These are phyloP conservation scores for Orius insidiosus DNA, from an alignment of 1,140 invertebrate species.

Conservation along the genomic window DNA sequence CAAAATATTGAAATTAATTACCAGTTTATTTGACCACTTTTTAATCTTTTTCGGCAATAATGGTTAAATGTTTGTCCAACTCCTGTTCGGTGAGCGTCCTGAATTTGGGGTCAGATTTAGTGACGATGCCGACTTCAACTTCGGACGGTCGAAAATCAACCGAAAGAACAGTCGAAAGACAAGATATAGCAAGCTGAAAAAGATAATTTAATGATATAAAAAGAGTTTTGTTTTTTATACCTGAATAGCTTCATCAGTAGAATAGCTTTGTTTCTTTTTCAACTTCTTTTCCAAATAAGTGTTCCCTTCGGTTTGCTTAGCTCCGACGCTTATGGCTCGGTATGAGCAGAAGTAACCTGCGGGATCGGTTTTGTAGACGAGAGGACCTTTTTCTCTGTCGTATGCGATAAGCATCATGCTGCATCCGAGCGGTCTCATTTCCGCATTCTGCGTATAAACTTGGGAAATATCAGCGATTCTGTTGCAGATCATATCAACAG, in stretches of 20 bases:
- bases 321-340: constrained; percentile 82
- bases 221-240: too few relatives aligned
- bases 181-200: constrained; percentile 79
- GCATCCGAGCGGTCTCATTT: constrained; percentile 96
- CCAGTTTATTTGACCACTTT: too few relatives aligned
- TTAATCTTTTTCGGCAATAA: too few relatives aligned
- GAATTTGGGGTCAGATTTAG: constrained; percentile 66
- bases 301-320: constrained; percentile 91
- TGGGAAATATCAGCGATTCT: constrained; percentile 95
- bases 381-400: constrained; percentile 76
- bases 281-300: constrained; percentile 97
- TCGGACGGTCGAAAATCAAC: constrained; percentile 94
- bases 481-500: constrained; percentile 81
- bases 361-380: constrained; percentile 94
- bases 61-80: too few relatives aligned
- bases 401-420: constrained; percentile 93
- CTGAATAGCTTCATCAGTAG: constrained; percentile 64
- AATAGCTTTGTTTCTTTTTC: constrained; percentile 74
- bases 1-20: too few relatives aligned
- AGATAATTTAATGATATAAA: background rate
- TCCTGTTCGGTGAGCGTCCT: constrained; percentile 25
- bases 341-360: constrained; percentile 97
- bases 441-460: constrained; percentile 98
- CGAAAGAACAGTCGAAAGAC: constrained; percentile 79
- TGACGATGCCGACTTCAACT: constrained; percentile 90